Percentiles rank a stretch among this genome's conserved stretches.
These are phyloP conservation scores for Larimichthys crocea DNA, from an alignment of 2,113 vertebrate species.

Conservation along the genomic window DNA sequence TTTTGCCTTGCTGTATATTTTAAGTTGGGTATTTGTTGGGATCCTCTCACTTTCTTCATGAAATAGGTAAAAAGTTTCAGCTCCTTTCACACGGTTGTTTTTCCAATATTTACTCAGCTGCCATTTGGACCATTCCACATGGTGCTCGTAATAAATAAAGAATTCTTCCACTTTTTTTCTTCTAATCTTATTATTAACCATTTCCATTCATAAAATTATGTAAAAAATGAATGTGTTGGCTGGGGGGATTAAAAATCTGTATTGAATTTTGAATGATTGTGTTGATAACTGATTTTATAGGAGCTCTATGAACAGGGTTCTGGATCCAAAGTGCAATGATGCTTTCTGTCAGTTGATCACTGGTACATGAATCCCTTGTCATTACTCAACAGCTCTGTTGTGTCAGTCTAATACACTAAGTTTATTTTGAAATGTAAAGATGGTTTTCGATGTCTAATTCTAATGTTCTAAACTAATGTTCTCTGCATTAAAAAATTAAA, in stretches of 20 bases:
- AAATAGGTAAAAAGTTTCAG: neutral
- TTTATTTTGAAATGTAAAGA: slow-evolving; percentile 13
- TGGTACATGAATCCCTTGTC: neutral
- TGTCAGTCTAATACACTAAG: neutral
- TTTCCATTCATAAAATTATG: neutral
- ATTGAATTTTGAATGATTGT: neutral
- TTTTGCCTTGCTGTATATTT: too few relatives aligned
- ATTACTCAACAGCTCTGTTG: neutral
- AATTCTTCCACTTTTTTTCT: neutral
- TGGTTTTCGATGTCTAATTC: slow-evolving; percentile 33
- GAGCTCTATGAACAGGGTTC: neutral
- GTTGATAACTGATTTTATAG: neutral
- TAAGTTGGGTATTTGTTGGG: too few relatives aligned
- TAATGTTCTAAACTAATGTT: slow-evolving; percentile 6
- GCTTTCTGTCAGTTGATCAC: neutral
- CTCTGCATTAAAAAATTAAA: slow-evolving; percentile 28
- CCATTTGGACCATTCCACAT: neutral
- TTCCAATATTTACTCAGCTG: neutral
- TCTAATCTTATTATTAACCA: neutral
- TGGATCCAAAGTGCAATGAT: neutral
- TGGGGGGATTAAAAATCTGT: neutral
- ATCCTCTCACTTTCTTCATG: too few relatives aligned
- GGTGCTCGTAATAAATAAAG: neutral
- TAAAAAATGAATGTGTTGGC: neutral
- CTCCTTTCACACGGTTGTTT: neutral